Base-by-base conservation (phyloP, 2,113 vertebrate genomes). In the Lophotis ruficrista region DNA sequence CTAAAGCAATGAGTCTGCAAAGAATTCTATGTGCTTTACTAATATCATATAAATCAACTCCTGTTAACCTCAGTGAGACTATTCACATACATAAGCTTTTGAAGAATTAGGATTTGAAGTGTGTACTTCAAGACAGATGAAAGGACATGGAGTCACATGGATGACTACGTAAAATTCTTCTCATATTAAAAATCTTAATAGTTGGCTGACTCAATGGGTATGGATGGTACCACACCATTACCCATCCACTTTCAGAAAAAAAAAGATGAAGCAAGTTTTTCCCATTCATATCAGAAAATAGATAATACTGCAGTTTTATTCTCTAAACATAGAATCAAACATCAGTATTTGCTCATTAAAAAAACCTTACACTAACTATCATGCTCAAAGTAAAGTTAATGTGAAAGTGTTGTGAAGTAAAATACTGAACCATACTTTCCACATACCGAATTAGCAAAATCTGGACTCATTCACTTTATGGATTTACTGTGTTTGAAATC, bases 131-230 rank as follows among this genome's bases (percentile, higher is more conserved):
- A 75, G 30, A 53, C 0, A 25, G 17, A 69, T 31, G n/a, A 90
- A 77, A 20, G 12, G 13, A 61, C 2, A 8, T 24, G 19, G 11
- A 12, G 4, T 4, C n/a, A 56, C 0, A 1, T 48, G 23, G 45
- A 41, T 53, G 7, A 68, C 45, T 68, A 14, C 14, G 19, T 25
- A 79, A 51, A 93, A 72, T 30, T 61, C 7, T 65, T 51, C 18
- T 35, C 6, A n/a, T 38, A 33, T 25, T 83, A 70, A 90, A 87
- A 88, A 53, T 58, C 30, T 45, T 28, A 68, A 64, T 23, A 73
- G 7, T 18, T 70, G 33, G 2, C 18, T 58, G 38, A 51, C 23
- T 51, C n/a, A 70, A 35, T 56, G 2, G 20, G 6, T 13, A 50
- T 21, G 23, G 20, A n/a, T 37, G 4, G 10, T 66, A 80, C 17